Evolutionary conservation across 2,797 vertebrate genomes (phyloP).

Genomic region (Hemibagrus guttatus): DNA sequence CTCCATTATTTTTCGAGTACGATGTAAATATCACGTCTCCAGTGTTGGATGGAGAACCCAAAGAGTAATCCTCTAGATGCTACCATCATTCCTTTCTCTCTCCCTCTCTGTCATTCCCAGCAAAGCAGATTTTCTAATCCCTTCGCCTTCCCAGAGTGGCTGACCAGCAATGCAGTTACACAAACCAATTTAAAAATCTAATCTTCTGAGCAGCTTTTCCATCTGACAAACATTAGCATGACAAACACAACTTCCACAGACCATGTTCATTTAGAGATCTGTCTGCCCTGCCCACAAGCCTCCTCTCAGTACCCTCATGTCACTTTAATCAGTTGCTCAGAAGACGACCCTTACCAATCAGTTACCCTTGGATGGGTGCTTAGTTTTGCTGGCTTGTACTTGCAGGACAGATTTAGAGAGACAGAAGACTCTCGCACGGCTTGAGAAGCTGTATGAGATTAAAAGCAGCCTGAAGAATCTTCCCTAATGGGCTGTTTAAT

Average conservation of each 20-base stretch:
- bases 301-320: background rate
- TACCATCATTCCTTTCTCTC: constrained; percentile 18
- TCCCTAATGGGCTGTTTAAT: constrained; percentile 40
- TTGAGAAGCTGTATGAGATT: constrained; percentile 29
- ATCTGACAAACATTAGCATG: constrained; percentile 37
- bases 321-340: constrained; percentile 8
- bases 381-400: background rate
- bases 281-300: constrained; percentile 6
- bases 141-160: constrained; percentile 31
- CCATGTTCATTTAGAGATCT: background rate
- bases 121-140: constrained; percentile 41
- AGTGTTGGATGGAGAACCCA: background rate
- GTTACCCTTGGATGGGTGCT: constrained; percentile 4
- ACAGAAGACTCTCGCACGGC: background rate
- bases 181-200: constrained; percentile 39
- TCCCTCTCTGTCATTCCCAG: constrained; percentile 28
- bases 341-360: constrained; percentile 16
- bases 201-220: constrained; percentile 23
- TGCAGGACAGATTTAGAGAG: constrained; percentile 15
- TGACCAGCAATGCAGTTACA: constrained; percentile 38
- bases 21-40: background rate
- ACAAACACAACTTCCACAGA: constrained; percentile 12
- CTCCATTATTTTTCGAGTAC: background rate
- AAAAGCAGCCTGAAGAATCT: constrained; percentile 23
- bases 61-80: background rate